phyloP scores from a whole-genome alignment of 30 jellyfish, hydroid and myxozoan genomes.

The Morbakka virulenta region DNA sequence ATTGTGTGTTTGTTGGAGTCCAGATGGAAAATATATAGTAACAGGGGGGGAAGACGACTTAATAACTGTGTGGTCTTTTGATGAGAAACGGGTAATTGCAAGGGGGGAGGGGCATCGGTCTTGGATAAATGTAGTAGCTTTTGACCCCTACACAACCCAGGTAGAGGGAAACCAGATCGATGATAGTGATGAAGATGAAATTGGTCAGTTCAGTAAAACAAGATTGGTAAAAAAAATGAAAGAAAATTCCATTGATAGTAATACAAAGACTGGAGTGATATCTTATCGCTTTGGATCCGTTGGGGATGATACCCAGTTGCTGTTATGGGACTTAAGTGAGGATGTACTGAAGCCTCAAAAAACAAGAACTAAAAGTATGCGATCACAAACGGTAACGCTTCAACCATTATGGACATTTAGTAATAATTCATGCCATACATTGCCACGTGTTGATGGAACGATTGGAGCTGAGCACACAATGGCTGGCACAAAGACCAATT shows the following conservation, averaged over 20 bases:
- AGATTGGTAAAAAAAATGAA: constrained; percentile 22
- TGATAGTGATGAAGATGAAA: constrained; percentile 79
- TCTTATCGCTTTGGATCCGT: constrained; percentile 94
- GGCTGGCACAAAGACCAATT: constrained; percentile 30
- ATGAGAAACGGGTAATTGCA: constrained; percentile 84
- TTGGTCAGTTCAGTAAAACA: constrained; percentile 25
- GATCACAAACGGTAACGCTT: constrained; percentile 59
- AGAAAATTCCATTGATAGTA: constrained; percentile 32
- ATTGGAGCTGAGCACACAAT: background rate
- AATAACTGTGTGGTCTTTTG: constrained; percentile 93
- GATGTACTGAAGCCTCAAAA: constrained; percentile 86
- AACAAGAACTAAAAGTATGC: constrained; percentile 79
- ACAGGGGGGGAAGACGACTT: constrained; percentile 98
- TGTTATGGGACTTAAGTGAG: constrained; percentile 89
- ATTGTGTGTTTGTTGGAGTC: constrained; percentile 95
- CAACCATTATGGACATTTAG: constrained; percentile 78
- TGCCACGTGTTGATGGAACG: background rate
- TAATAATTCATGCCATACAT: constrained; percentile 14
- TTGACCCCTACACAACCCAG: constrained; percentile 88
- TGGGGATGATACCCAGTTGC: constrained; percentile 93
- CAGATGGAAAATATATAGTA: constrained; percentile 89
- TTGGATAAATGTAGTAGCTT: constrained; percentile 91
- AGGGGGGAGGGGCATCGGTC: constrained; percentile 97
- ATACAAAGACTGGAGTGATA: constrained; percentile 13
- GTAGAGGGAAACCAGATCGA: constrained; percentile 49